Evolutionary conservation across 2,888 invertebrate species (phyloP).

Genomic region (Eucriotettix oculatus): DNA sequence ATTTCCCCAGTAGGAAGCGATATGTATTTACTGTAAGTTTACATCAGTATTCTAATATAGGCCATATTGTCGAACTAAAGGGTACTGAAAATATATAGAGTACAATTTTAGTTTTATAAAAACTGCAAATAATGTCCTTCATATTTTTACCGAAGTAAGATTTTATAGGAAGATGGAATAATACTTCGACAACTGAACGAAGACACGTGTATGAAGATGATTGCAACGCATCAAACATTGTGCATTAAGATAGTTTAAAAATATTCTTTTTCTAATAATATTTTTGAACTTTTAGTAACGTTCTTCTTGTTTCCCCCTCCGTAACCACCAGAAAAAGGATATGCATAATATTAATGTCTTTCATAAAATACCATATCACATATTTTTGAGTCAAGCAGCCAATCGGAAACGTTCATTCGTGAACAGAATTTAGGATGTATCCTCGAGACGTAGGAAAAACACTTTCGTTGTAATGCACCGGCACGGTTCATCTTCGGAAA

Average conservation of each 20-base stretch:
- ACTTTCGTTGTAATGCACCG: no score
- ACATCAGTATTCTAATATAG: not conserved
- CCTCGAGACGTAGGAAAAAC: no score
- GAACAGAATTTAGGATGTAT: no score
- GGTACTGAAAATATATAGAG: not conserved
- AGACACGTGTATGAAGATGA: not conserved
- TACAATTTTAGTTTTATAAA: not conserved
- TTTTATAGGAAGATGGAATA: not conserved
- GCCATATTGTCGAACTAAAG: conserved; percentile 1
- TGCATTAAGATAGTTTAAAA: not conserved
- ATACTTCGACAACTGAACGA: not conserved
- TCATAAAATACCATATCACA: not conserved
- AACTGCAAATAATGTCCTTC: not conserved
- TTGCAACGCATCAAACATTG: not conserved
- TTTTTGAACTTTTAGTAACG: not conserved
- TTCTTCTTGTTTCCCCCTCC: not conserved
- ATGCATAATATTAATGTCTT: not conserved
- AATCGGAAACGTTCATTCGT: not conserved
- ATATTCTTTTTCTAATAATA: not conserved
- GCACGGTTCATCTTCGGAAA: no score
- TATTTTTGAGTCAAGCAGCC: not conserved
- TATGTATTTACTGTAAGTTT: conserved; percentile 10
- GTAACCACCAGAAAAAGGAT: not conserved
- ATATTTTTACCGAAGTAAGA: not conserved
- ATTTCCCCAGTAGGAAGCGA: conserved; percentile 12